A percentile compares a stretch with the other conserved stretches of the same genome.
phyloP scores from a whole-genome alignment of 2,888 invertebrate genomes.

The Pollenia amentaria region DNA sequence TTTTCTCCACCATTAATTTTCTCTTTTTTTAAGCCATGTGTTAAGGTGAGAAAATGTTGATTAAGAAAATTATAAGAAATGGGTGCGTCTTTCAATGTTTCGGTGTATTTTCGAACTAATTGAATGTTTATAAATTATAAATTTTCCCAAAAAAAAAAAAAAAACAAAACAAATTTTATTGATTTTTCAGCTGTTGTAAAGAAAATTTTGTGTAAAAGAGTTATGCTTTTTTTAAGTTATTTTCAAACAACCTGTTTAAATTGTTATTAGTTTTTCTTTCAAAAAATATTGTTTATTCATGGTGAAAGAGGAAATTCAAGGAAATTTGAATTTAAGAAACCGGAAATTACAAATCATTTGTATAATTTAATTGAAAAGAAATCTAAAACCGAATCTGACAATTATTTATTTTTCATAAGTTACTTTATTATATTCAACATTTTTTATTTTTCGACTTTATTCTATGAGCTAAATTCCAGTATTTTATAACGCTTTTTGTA shows the following conservation, averaged over 20 bases:
- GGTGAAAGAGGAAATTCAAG: neutral
- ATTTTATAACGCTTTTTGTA: too few species aligned
- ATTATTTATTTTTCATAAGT: too few species aligned
- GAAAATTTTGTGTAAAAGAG: neutral
- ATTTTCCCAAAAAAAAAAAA: neutral
- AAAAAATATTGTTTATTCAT: conserved; percentile 16
- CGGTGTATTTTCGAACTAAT: neutral
- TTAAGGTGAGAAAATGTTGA: conserved; percentile 60
- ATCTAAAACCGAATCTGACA: too few species aligned
- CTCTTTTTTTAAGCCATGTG: conserved; percentile 38
- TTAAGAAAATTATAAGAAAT: neutral
- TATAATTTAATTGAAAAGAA: neutral
- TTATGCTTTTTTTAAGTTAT: neutral
- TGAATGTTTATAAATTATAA: conserved; percentile 29
- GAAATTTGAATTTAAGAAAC: neutral
- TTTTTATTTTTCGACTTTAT: too few species aligned
- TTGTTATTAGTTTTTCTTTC: neutral
- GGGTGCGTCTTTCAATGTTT: neutral
- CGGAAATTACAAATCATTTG: conserved; percentile 32
- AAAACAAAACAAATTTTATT: conserved; percentile 29
- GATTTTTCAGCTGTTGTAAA: conserved; percentile 51
- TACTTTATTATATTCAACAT: too few species aligned
- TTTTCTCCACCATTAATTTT: conserved; percentile 60
- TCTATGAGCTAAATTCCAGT: too few species aligned
- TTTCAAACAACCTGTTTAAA: conserved; percentile 32